These are phyloP conservation scores for Temnothorax nylanderi DNA, from an alignment of 1,140 invertebrate species.

Conservation along the genomic window DNA sequence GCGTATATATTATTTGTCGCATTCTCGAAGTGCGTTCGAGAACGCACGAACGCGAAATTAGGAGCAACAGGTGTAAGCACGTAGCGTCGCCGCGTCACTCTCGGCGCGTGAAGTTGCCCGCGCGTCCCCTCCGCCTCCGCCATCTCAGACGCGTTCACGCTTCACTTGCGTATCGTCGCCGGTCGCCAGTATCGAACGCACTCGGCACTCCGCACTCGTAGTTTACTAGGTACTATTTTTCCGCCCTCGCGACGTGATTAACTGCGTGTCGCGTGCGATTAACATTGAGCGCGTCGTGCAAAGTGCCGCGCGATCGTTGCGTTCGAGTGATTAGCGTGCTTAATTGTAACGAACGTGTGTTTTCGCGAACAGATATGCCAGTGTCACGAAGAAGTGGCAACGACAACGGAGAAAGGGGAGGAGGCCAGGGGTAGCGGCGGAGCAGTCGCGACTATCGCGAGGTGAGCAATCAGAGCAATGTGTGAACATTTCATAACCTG, in stretches of 20 bases:
- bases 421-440: background rate
- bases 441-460: background rate
- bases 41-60: background rate
- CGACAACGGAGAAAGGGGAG: background rate
- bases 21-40: background rate
- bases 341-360: background rate
- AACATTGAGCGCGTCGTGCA: background rate
- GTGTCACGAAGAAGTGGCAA: background rate
- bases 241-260: background rate
- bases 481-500: background rate
- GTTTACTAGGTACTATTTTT: too few relatives aligned
- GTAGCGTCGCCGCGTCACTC: background rate
- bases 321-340: background rate
- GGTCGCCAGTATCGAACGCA: background rate
- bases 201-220: too few relatives aligned
- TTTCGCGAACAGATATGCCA: background rate
- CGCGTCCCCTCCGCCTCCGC: too few relatives aligned
- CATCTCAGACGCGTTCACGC: background rate
- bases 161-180: background rate
- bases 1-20: background rate
- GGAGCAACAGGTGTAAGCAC: constrained; percentile 1
- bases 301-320: background rate
- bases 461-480: too few relatives aligned
- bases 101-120: background rate
- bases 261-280: background rate